A percentile compares a stretch with the other conserved stretches of the same genome.
Evolutionary conservation across 2,888 invertebrate genomes (phyloP).

Genomic region (Ormyrus rosae): DNA sequence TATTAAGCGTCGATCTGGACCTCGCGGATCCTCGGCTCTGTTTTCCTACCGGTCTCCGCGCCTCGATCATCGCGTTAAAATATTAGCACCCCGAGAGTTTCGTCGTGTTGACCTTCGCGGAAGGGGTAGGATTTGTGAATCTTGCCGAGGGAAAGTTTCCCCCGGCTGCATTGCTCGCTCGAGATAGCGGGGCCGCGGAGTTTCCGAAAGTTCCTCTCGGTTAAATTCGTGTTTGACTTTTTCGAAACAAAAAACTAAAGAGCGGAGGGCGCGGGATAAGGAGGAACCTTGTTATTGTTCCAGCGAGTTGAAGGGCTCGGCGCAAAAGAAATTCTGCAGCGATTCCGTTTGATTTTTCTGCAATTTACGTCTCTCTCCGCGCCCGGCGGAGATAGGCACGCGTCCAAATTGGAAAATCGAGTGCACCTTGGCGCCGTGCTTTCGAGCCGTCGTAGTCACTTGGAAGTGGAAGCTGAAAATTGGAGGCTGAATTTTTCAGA

Average conservation of each 20-base stretch:
- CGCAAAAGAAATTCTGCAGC: not conserved
- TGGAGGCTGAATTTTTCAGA: too few species aligned
- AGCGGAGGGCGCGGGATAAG: not conserved
- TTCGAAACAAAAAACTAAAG: not conserved
- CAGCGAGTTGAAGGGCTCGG: not conserved
- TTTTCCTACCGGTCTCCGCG: not conserved
- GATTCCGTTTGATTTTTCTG: not conserved
- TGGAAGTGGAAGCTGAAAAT: conserved; percentile 17
- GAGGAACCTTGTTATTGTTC: too few species aligned
- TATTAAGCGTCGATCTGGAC: too few species aligned
- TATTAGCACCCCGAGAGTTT: not conserved
- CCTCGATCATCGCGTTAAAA: not conserved
- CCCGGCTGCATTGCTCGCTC: not conserved
- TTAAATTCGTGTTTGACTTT: conserved; percentile 41
- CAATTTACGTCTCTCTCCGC: too few species aligned
- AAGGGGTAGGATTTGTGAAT: not conserved
- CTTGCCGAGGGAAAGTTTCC: not conserved
- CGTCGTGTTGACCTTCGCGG: conserved; percentile 11
- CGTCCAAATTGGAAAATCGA: too few species aligned
- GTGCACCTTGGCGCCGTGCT: too few species aligned
- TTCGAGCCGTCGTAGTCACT: not conserved
- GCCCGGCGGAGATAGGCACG: too few species aligned
- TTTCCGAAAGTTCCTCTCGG: conserved; percentile 16
- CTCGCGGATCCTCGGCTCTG: not conserved
- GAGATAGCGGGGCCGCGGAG: conserved; percentile 2